phyloP scores from a whole-genome alignment of 1,140 invertebrate genomes.

The Drosophila chauvacae region DNA sequence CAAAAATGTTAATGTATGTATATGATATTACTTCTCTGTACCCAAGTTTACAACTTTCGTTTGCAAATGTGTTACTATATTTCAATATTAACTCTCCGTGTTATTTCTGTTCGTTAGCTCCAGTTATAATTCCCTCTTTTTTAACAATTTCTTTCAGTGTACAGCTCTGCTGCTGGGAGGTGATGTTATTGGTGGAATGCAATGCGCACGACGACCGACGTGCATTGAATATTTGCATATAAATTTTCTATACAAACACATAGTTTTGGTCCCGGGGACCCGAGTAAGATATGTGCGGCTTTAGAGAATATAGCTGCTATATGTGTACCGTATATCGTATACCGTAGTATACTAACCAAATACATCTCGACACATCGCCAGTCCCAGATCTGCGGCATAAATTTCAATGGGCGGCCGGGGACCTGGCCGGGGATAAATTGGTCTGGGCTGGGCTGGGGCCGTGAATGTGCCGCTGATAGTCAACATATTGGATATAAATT shows the following conservation, averaged over 20 bases:
- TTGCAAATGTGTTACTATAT: not conserved
- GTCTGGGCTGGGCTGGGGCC: slow-evolving; percentile 42
- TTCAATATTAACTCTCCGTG: not conserved
- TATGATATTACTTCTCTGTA: not conserved
- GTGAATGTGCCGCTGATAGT: slow-evolving; percentile 71
- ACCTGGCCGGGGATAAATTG: slow-evolving; percentile 33
- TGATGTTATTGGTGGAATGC: slow-evolving; percentile 49
- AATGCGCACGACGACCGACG: slow-evolving; percentile 66
- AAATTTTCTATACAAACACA: slow-evolving; percentile 66
- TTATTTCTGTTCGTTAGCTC: not conserved
- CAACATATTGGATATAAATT: slow-evolving; percentile 83
- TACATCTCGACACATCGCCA: slow-evolving; percentile 34
- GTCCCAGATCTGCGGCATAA: slow-evolving; percentile 69
- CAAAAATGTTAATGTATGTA: not conserved
- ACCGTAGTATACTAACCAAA: slow-evolving; percentile 15
- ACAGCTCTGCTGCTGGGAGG: slow-evolving; percentile 11
- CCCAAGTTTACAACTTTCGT: not conserved
- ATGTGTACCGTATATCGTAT: not conserved
- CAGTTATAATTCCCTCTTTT: not conserved
- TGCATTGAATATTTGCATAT: slow-evolving; percentile 81
- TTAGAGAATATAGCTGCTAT: slow-evolving; percentile 46
- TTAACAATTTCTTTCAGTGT: slow-evolving; percentile 1
- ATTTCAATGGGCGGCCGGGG: slow-evolving; percentile 34
- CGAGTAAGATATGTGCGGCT: slow-evolving; percentile 34
- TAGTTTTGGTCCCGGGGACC: slow-evolving; percentile 43